These are phyloP conservation scores for Cairina moschata DNA, from an alignment of 2,113 vertebrate genomes.

Conservation along the genomic window DNA sequence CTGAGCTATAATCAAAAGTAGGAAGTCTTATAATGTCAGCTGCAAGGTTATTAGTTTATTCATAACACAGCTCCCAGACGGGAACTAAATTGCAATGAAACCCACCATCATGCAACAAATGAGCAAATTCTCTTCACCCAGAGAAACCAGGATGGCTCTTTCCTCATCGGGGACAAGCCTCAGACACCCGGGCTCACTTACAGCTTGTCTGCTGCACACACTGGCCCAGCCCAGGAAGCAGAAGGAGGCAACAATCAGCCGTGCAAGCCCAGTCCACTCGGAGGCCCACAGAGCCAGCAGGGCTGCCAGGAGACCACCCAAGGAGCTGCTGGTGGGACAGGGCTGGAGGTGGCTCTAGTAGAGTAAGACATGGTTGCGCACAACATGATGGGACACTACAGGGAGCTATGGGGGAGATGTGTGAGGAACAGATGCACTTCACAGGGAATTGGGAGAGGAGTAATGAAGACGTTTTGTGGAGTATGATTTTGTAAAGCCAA, in stretches of 20 bases:
- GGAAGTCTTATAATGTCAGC: background rate
- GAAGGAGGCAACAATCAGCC: background rate
- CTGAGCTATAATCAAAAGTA: background rate
- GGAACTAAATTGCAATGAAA: background rate
- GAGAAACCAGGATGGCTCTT: background rate
- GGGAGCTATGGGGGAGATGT: accelerated
- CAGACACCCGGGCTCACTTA: background rate
- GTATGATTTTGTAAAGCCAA: background rate
- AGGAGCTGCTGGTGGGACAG: background rate
- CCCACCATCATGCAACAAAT: background rate
- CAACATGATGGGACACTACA: background rate
- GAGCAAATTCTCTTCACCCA: background rate
- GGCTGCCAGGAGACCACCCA: accelerated
- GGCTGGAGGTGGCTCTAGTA: background rate
- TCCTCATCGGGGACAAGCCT: background rate
- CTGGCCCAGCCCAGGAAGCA: background rate
- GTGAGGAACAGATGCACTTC: background rate
- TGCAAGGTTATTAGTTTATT: constrained; percentile 3
- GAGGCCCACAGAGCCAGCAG: accelerated
- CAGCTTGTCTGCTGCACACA: accelerated
- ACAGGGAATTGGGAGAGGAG: background rate
- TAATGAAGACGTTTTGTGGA: background rate
- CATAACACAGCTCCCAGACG: background rate
- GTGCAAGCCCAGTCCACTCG: background rate
- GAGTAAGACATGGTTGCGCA: accelerated